phyloP scores from a whole-genome alignment of 2,888 invertebrate genomes.

The Drosophila melanosoma region DNA sequence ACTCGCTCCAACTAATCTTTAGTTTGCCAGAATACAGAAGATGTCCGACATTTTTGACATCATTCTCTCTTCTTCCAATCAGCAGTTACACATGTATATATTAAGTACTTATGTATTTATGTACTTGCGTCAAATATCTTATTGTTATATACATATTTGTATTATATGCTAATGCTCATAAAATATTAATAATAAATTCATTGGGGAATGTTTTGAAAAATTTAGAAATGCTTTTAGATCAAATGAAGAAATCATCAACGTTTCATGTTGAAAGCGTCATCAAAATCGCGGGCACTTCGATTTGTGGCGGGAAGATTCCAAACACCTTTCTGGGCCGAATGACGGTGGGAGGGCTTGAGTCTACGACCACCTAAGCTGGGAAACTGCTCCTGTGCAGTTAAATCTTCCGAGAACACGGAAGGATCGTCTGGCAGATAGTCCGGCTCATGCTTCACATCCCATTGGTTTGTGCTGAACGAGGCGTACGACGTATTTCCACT shows the following conservation, averaged over 20 bases:
- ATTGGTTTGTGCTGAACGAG: neutral
- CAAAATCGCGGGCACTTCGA: neutral
- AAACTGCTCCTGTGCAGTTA: conserved; percentile 24
- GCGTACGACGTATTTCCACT: neutral
- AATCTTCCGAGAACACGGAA: conserved; percentile 13
- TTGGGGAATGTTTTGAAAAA: neutral
- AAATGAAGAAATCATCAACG: neutral
- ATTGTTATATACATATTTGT: neutral
- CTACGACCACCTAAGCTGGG: conserved; percentile 39
- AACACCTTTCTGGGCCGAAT: neutral
- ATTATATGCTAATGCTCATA: neutral
- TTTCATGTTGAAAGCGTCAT: conserved; percentile 31
- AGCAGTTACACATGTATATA: neutral
- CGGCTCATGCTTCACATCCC: conserved; percentile 20
- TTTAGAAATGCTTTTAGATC: neutral
- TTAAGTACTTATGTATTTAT: neutral
- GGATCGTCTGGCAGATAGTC: conserved; percentile 40
- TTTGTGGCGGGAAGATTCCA: conserved; percentile 29
- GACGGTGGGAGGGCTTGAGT: neutral
- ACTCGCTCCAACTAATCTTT: neutral
- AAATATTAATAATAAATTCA: neutral
- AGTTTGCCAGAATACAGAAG: neutral
- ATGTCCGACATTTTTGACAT: neutral
- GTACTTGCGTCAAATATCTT: neutral
- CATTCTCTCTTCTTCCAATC: neutral